Percentiles rank a stretch among this genome's conserved stretches.
phyloP scores from a whole-genome alignment of 2,888 invertebrate genomes.

The Neoascia interrupta region DNA sequence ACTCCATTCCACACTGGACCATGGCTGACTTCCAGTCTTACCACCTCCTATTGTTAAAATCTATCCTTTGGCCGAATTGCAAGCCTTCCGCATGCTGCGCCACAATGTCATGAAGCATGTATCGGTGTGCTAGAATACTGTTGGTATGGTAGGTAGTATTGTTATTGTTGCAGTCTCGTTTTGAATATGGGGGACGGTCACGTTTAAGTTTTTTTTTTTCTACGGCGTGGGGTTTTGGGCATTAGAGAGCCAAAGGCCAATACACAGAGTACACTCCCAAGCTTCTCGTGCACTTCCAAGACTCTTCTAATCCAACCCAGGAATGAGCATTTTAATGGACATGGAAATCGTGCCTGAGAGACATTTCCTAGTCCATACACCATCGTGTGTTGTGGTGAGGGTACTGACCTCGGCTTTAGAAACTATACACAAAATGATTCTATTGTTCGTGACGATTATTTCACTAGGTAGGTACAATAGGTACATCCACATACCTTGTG shows the following conservation, averaged over 20 bases:
- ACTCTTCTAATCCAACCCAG: conserved; percentile 11
- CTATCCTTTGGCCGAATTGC: conserved; percentile 2
- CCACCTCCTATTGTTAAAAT: conserved; percentile 53
- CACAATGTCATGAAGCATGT: conserved; percentile 55
- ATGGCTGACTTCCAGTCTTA: conserved; percentile 49
- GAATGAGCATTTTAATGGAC: conserved; percentile 57
- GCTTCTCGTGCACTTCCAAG: conserved; percentile 16
- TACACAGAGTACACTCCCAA: conserved; percentile 17
- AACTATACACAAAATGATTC: not conserved
- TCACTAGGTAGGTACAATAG: conserved; percentile 9
- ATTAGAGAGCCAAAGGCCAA: conserved; percentile 2
- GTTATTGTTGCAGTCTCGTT: too few relatives aligned
- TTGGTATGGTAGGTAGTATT: conserved; percentile 7
- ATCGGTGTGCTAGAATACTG: not conserved
- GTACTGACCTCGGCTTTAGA: conserved; percentile 52
- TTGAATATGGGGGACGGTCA: conserved; percentile 9
- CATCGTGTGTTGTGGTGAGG: conserved; percentile 26
- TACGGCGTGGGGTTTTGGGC: conserved; percentile 29
- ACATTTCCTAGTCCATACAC: conserved; percentile 53
- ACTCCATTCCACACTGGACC: conserved; percentile 21
- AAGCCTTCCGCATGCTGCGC: conserved; percentile 55
- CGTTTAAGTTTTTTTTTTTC: conserved; percentile 33
- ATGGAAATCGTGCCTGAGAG: conserved; percentile 63
- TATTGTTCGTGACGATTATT: conserved; percentile 64
- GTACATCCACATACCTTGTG: conserved; percentile 14